These are phyloP conservation scores for Chloroclysta siterata DNA, from an alignment of 2,888 invertebrate species.

Conservation along the genomic window DNA sequence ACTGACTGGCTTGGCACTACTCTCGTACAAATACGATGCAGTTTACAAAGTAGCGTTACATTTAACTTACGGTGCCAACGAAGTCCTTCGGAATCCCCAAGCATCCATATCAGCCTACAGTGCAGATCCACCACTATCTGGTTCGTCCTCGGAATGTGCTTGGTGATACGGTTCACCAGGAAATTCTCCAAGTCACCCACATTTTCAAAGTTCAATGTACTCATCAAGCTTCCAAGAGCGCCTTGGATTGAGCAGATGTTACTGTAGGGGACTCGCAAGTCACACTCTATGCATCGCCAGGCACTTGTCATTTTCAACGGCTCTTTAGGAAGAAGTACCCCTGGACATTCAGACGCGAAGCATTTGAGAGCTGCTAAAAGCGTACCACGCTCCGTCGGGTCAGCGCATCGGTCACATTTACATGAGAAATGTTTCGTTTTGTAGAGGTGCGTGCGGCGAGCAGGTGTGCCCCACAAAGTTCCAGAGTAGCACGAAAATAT, in stretches of 20 bases:
- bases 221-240: conserved; percentile 83
- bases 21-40: neutral
- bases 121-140: conserved; percentile 87
- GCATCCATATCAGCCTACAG: conserved; percentile 85
- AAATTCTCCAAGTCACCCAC: conserved; percentile 84
- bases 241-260: conserved; percentile 81
- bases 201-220: conserved; percentile 76
- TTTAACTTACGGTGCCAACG: conserved; percentile 84
- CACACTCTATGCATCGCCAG: conserved; percentile 87
- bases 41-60: neutral
- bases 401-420: conserved; percentile 87
- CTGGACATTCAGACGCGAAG: conserved; percentile 78
- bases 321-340: conserved; percentile 84
- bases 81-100: conserved; percentile 84
- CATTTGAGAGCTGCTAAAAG: conserved; percentile 85
- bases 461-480: conserved; percentile 87
- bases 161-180: conserved; percentile 78
- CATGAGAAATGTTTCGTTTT: conserved; percentile 89
- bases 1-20: neutral
- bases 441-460: conserved; percentile 85
- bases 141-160: conserved; percentile 85
- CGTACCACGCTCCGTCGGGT: conserved; percentile 87
- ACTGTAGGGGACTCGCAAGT: conserved; percentile 70
- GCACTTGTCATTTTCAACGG: conserved; percentile 78
- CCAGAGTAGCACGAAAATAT: conserved; percentile 88